These are phyloP conservation scores for Alloscopus bannaensis DNA, from an alignment of 2,888 invertebrate species.

Conservation along the genomic window DNA sequence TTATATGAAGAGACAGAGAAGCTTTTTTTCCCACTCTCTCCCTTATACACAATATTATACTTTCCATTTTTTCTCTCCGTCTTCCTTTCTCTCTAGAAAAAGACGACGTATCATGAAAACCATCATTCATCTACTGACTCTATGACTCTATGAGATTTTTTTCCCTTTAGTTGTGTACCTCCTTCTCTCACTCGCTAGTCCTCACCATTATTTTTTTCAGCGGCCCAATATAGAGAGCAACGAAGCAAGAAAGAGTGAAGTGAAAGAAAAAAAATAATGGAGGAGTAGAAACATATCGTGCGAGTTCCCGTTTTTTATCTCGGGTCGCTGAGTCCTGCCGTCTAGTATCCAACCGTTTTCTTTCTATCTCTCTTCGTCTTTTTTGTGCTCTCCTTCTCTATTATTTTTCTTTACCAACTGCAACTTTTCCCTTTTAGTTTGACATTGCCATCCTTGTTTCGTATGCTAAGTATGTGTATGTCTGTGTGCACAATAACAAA, in stretches of 20 bases:
- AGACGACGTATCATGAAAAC: slow-evolving; percentile 29
- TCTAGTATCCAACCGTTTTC: slow-evolving; percentile 11
- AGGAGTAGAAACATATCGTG: slow-evolving; percentile 33
- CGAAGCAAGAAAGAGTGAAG: slow-evolving; percentile 38
- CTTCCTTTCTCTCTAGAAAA: slow-evolving; percentile 1
- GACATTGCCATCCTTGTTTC: no score
- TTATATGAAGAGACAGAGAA: neutral
- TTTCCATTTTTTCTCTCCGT: slow-evolving; percentile 1
- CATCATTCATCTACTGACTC: slow-evolving; percentile 40
- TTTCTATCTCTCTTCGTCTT: neutral
- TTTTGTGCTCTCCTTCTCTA: no score
- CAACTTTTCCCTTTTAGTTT: no score
- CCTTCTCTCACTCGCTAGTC: no score
- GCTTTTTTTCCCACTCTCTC: neutral
- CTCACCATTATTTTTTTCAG: slow-evolving; percentile 27
- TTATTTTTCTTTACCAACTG: no score
- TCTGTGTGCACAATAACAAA: no score
- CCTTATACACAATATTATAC: neutral
- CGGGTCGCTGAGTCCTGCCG: slow-evolving; percentile 50
- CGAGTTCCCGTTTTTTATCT: slow-evolving; percentile 45
- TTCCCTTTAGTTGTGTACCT: no score
- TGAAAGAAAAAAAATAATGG: slow-evolving; percentile 7
- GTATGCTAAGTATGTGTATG: no score
- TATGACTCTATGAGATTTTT: no score
- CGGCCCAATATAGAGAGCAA: slow-evolving; percentile 33